Evolutionary conservation across 2,113 vertebrate species (phyloP).

Genomic region (Lampris megalopsis): DNA sequence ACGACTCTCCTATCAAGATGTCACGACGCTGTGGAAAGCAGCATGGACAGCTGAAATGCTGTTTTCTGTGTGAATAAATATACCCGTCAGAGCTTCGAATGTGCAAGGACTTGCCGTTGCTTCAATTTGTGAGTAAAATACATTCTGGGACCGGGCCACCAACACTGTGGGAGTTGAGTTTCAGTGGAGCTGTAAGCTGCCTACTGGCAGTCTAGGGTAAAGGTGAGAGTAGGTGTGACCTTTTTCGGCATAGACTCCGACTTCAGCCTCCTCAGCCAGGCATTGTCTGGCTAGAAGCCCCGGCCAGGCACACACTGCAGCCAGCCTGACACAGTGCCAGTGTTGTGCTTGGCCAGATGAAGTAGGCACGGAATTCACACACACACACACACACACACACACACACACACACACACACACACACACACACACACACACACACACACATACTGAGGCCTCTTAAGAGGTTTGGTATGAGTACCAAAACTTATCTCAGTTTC

Average conservation of each 20-base stretch:
- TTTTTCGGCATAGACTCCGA: conserved; percentile 71
- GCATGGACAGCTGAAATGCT: too few relatives aligned
- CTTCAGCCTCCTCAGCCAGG: conserved; percentile 78
- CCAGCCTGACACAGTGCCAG: conserved; percentile 81
- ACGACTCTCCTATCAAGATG: too few relatives aligned
- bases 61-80: too few relatives aligned
- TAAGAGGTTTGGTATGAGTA: too few relatives aligned
- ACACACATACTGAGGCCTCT: conserved; percentile 52
- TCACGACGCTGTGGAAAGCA: too few relatives aligned
- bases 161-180: not conserved
- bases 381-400: conserved; percentile 32
- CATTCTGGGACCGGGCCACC: conserved; percentile 9
- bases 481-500: conserved; percentile 35
- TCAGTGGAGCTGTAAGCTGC: not conserved
- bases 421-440: conserved; percentile 38
- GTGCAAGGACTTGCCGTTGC: too few relatives aligned
- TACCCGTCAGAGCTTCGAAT: too few relatives aligned
- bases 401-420: not conserved
- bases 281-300: conserved; percentile 78
- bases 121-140: not conserved
- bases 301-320: conserved; percentile 80
- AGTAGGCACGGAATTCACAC: conserved; percentile 68
- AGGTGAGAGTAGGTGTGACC: conserved; percentile 75
- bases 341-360: conserved; percentile 89
- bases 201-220: conserved; percentile 22